Evolutionary conservation across 2,113 vertebrate genomes (phyloP).

Genomic region (Ciconia stormi): DNA sequence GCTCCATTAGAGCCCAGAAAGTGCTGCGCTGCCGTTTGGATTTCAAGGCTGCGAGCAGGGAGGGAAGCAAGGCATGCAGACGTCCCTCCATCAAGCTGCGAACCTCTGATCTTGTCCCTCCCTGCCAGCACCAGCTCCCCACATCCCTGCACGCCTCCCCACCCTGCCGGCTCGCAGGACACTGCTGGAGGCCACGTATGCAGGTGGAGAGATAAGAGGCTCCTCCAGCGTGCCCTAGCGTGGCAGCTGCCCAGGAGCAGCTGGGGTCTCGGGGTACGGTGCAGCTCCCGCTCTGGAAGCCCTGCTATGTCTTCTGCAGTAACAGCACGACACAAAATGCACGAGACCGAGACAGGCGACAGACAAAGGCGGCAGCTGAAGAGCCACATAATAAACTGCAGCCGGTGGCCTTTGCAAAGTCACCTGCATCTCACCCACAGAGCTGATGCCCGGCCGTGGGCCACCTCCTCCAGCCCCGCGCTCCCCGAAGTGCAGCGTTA

Average conservation of each 20-base stretch:
- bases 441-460: rapidly evolving
- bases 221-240: background rate
- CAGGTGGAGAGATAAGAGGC: background rate
- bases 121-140: background rate
- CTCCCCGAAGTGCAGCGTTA: rapidly evolving
- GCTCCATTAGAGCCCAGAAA: background rate
- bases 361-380: background rate
- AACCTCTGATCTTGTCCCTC: background rate
- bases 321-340: rapidly evolving
- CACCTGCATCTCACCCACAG: background rate
- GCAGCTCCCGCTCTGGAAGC: background rate
- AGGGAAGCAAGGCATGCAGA: background rate
- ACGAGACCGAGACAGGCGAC: background rate
- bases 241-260: background rate
- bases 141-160: background rate
- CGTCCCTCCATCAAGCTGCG: background rate
- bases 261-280: rapidly evolving
- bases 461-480: background rate
- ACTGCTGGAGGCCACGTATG: background rate
- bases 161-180: background rate
- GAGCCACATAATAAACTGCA: background rate
- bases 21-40: rapidly evolving
- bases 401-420: background rate
- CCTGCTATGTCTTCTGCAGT: background rate
- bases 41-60: background rate